These are phyloP conservation scores for Rhipidura dahli DNA, from an alignment of 2,113 vertebrate genomes.

Conservation along the genomic window DNA sequence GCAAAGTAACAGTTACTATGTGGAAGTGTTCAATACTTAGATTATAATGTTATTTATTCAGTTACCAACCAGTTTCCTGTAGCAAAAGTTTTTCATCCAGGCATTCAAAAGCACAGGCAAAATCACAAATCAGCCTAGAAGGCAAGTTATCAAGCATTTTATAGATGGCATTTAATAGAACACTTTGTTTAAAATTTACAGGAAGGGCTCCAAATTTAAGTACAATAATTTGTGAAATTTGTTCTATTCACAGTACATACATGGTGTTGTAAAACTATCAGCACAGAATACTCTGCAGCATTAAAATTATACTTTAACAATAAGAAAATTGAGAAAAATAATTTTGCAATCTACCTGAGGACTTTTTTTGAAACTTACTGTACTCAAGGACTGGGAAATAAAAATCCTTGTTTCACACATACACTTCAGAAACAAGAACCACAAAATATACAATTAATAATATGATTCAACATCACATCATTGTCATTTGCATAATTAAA, in stretches of 20 bases:
- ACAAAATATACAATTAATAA: slow-evolving; percentile 14
- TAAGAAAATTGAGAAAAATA: background rate
- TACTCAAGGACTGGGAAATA: background rate
- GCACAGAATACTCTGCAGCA: background rate
- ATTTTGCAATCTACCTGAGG: background rate
- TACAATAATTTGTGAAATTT: background rate
- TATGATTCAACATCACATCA: background rate
- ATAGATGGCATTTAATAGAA: slow-evolving; percentile 17
- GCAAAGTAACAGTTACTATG: background rate
- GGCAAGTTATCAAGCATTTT: background rate
- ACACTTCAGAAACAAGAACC: background rate
- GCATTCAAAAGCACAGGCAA: background rate
- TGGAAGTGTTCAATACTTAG: background rate
- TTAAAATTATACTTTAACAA: background rate
- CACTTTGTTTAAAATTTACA: background rate
- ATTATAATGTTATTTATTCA: background rate
- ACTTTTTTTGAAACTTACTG: background rate
- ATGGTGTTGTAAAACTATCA: background rate
- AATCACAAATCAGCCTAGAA: background rate
- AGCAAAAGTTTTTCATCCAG: background rate
- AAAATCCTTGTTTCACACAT: background rate
- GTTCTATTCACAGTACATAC: background rate
- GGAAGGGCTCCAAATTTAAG: background rate
- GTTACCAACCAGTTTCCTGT: background rate
- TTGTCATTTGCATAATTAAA: slow-evolving; percentile 11